Evolutionary conservation across 2,888 invertebrate species (phyloP).

Genomic region (Acanthosepion lycidas): DNA sequence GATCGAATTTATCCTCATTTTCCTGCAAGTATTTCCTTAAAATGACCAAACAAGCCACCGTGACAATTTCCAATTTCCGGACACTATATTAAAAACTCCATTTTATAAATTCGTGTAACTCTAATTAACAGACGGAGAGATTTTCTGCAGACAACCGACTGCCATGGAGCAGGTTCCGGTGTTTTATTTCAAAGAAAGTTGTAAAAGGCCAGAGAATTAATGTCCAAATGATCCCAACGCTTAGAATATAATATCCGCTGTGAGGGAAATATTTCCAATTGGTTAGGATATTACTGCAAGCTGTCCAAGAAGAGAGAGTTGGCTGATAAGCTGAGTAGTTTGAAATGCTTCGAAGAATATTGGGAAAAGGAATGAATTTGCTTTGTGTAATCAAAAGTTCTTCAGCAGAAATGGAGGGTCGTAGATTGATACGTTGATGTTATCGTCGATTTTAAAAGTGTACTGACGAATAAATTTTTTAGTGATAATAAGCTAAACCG

Average conservation of each 20-base stretch:
- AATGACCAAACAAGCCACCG: not conserved
- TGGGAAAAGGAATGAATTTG: too few relatives aligned
- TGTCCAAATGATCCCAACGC: not conserved
- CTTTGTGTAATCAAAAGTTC: too few relatives aligned
- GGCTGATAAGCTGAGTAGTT: not conserved
- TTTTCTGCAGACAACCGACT: constrained; percentile 6
- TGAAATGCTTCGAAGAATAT: too few relatives aligned
- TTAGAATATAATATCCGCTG: not conserved
- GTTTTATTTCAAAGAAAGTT: not conserved
- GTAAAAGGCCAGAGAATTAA: not conserved
- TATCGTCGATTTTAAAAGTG: too few relatives aligned
- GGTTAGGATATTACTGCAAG: not conserved
- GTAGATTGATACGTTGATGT: too few relatives aligned
- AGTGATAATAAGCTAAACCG: too few relatives aligned
- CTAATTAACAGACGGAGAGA: not conserved
- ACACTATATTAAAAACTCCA: not conserved
- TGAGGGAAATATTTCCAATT: not conserved
- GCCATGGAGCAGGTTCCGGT: not conserved
- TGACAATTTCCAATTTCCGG: constrained; percentile 9
- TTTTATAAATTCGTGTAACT: not conserved
- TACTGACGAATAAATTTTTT: too few relatives aligned
- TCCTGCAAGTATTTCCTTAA: constrained; percentile 6
- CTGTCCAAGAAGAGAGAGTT: not conserved
- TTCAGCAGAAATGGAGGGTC: too few relatives aligned
- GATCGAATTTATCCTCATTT: not conserved